A percentile compares a stretch with the other conserved stretches of the same genome.
These are phyloP conservation scores for Mystacornis crossleyi DNA, from an alignment of 2,113 vertebrate species.

Conservation along the genomic window DNA sequence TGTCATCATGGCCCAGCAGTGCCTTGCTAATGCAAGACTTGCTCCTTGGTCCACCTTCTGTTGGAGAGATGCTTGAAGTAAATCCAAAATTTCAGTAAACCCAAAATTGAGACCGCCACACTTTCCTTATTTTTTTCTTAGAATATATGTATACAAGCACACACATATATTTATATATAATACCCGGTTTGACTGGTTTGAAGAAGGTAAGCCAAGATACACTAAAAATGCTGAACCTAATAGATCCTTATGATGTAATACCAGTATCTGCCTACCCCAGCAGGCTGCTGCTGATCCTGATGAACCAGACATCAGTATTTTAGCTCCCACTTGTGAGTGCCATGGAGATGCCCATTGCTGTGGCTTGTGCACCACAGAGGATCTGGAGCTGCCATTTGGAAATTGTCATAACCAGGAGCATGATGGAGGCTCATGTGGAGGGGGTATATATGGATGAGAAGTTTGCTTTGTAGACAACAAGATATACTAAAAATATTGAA, in stretches of 20 bases:
- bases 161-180: neutral
- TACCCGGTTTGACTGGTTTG: neutral
- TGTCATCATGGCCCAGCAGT: neutral
- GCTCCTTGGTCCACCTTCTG: neutral
- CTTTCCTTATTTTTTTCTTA: neutral
- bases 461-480: neutral
- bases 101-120: neutral
- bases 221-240: neutral
- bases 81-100: neutral
- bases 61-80: neutral
- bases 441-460: neutral
- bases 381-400: neutral
- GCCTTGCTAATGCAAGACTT: neutral
- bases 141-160: neutral
- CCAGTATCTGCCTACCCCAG: neutral
- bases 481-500: neutral
- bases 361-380: neutral
- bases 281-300: neutral
- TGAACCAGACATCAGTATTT: rapidly evolving
- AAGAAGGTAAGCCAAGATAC: neutral
- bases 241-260: neutral
- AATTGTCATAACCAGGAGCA: neutral
- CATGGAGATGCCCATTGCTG: neutral
- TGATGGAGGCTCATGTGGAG: rapidly evolving
- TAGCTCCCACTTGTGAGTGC: neutral